phyloP scores from a whole-genome alignment of 2,797 vertebrate species.

The Channallabes apus region DNA sequence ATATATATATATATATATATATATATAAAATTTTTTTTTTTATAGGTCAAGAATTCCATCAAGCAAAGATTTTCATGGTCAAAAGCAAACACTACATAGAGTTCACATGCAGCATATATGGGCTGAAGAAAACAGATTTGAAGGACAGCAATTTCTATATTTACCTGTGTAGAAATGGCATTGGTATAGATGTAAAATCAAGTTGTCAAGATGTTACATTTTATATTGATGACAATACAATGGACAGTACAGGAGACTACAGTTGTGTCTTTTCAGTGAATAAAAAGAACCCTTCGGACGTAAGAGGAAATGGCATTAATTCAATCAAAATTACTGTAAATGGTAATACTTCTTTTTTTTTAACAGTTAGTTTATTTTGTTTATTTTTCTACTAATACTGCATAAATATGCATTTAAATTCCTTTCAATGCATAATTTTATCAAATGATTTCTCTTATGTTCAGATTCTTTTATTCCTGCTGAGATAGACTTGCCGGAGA shows the following conservation, averaged over 20 bases:
- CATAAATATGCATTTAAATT: not conserved
- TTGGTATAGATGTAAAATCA: not conserved
- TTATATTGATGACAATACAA: rapidly evolving
- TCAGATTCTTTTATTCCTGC: constrained; percentile 24
- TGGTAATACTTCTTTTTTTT: constrained; percentile 18
- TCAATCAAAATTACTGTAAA: constrained; percentile 25
- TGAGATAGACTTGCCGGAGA: not conserved
- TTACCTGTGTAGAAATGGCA: constrained; percentile 53
- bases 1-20: too few species aligned
- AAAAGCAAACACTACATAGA: constrained; percentile 33
- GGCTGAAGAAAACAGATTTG: not conserved
- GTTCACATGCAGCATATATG: constrained; percentile 58
- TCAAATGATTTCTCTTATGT: not conserved
- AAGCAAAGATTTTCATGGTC: constrained; percentile 51
- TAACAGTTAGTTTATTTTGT: not conserved
- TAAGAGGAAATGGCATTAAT: constrained; percentile 1
- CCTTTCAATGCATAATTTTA: too few species aligned
- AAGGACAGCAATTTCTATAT: constrained; percentile 11
- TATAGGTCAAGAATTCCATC: constrained; percentile 29
- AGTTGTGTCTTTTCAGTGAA: constrained; percentile 39
- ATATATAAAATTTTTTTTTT: too few species aligned
- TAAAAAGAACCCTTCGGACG: not conserved
- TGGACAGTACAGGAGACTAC: constrained; percentile 37
- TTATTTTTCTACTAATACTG: not conserved
- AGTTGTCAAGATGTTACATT: constrained; percentile 39